phyloP scores from a whole-genome alignment of 2,888 invertebrate genomes.

The Brachypalpus laphriformis region DNA sequence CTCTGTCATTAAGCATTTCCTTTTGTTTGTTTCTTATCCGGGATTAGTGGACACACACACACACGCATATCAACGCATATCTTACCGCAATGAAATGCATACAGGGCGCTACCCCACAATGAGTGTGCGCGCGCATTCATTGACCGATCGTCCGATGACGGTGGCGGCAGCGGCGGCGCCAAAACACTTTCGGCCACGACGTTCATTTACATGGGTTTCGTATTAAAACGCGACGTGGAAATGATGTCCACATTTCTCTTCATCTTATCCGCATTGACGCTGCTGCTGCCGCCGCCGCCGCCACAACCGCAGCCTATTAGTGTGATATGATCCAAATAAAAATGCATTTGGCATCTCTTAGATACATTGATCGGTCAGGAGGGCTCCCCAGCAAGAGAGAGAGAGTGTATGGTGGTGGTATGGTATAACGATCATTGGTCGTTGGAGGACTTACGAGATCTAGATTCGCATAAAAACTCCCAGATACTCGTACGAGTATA shows the following conservation, averaged over 20 bases:
- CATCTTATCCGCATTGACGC: conserved; percentile 67
- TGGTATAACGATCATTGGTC: conserved; percentile 45
- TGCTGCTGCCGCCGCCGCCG: neutral
- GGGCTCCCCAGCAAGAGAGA: neutral
- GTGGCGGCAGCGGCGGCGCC: conserved; percentile 70
- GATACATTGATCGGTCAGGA: neutral
- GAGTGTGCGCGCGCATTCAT: conserved; percentile 51
- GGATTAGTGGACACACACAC: conserved; percentile 26
- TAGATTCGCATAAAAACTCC: conserved; percentile 30
- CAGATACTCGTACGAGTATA: conserved; percentile 8
- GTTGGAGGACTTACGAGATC: conserved; percentile 44
- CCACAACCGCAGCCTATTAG: conserved; percentile 36
- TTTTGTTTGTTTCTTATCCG: neutral
- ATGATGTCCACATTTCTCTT: conserved; percentile 74
- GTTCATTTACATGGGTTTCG: conserved; percentile 76
- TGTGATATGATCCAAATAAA: conserved; percentile 71
- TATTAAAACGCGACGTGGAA: conserved; percentile 75
- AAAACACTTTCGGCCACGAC: conserved; percentile 77
- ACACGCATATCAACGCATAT: neutral
- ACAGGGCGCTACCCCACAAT: conserved; percentile 26
- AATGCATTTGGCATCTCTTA: conserved; percentile 36
- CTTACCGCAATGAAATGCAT: neutral
- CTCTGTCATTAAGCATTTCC: conserved; percentile 40
- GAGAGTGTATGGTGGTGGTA: neutral
- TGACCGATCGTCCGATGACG: conserved; percentile 47